phyloP scores from a whole-genome alignment of 2,797 vertebrate species.

The Orestias chungarensis region DNA sequence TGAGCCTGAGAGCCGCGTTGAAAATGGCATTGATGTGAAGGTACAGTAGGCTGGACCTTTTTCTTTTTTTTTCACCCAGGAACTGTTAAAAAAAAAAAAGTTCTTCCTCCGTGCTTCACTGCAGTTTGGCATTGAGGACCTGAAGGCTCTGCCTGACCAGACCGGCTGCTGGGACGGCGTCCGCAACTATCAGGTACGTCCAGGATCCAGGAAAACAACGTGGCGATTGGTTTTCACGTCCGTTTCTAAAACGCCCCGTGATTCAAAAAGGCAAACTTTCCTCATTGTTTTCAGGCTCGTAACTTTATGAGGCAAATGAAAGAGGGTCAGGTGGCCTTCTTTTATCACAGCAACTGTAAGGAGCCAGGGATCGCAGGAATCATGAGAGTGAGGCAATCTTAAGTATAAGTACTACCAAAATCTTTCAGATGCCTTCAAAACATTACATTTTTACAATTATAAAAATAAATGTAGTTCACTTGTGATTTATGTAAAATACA shows the following conservation, averaged over 20 bases:
- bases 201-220: not conserved
- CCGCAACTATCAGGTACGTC: conserved; percentile 92
- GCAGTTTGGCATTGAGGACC: conserved; percentile 95
- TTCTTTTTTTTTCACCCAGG: no score
- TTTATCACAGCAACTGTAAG: conserved; percentile 99
- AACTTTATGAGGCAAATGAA: conserved; percentile 96
- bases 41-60: conserved; percentile 61
- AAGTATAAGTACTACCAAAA: not conserved
- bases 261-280: not conserved
- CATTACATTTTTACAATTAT: not conserved
- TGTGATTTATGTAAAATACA: not conserved
- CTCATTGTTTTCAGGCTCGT: conserved; percentile 82
- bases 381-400: conserved; percentile 80
- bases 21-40: conserved; percentile 93
- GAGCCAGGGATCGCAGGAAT: conserved; percentile 91
- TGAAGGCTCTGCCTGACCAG: conserved; percentile 89
- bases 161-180: conserved; percentile 95
- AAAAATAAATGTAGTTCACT: not conserved
- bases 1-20: conserved; percentile 92
- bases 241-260: not conserved
- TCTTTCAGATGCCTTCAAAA: not conserved
- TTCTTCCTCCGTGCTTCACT: not conserved
- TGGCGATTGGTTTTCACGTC: not conserved
- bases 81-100: not conserved
- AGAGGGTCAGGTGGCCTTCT: conserved; percentile 88